phyloP scores from a whole-genome alignment of 2,797 vertebrate genomes.

The Oreochromis grahami region DNA sequence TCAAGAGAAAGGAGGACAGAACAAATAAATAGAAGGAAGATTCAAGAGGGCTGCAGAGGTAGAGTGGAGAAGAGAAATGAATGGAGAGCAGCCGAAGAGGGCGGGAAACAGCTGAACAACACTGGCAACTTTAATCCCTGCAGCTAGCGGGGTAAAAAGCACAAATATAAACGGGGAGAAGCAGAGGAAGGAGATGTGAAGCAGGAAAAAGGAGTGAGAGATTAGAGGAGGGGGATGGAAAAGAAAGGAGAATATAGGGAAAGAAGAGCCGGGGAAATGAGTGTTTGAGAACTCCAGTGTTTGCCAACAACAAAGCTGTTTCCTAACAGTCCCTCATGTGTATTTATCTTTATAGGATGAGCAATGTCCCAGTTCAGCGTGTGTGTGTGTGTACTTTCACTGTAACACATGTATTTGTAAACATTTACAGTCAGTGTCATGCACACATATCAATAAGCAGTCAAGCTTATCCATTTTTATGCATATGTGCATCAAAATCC shows the following conservation, averaged over 20 bases:
- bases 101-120: neutral
- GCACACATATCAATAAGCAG: neutral
- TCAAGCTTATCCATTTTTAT: neutral
- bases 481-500: neutral
- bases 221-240: constrained; percentile 7
- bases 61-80: neutral
- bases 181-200: constrained; percentile 5
- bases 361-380: neutral
- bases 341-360: neutral
- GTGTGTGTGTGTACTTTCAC: neutral
- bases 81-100: neutral
- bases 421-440: neutral
- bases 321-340: neutral
- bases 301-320: constrained; percentile 46
- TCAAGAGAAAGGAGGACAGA: neutral
- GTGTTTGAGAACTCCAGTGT: constrained; percentile 27
- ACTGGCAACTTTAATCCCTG: constrained; percentile 26
- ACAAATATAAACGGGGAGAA: constrained; percentile 17
- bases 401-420: neutral
- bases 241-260: constrained; percentile 23
- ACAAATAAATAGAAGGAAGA: neutral
- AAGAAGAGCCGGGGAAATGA: constrained; percentile 12
- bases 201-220: constrained; percentile 10
- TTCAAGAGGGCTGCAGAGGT: neutral
- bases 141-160: neutral